phyloP scores from a whole-genome alignment of 2,888 invertebrate genomes.

The Lithophane socia region DNA sequence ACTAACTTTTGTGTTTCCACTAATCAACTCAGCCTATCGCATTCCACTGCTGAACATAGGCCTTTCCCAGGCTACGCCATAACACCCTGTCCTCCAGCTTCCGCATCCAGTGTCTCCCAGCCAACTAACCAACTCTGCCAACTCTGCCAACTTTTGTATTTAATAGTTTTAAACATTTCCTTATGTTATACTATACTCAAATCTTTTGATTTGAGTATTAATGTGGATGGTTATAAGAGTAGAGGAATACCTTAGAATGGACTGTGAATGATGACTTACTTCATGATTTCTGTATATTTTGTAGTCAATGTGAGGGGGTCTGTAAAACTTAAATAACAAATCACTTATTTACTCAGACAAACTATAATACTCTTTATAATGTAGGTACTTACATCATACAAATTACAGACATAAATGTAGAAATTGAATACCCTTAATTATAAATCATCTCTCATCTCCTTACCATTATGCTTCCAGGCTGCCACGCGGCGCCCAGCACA shows the following conservation, averaged over 20 bases:
- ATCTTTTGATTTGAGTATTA: neutral
- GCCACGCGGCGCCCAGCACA: constrained; percentile 84
- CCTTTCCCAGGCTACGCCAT: no score
- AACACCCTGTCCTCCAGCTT: no score
- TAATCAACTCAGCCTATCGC: no score
- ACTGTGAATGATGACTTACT: neutral
- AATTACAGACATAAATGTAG: neutral
- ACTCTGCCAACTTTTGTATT: neutral
- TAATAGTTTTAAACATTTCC: neutral
- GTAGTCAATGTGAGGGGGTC: neutral
- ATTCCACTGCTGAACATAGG: no score
- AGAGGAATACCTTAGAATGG: no score
- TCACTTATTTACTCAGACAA: no score
- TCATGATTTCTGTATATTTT: no score
- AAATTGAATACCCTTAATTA: neutral
- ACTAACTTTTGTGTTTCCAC: neutral
- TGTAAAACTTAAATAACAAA: no score
- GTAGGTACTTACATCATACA: neutral
- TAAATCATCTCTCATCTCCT: neutral
- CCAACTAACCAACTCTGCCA: no score
- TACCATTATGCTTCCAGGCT: constrained; percentile 75
- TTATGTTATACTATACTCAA: neutral
- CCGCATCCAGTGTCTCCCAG: no score
- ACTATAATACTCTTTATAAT: neutral
- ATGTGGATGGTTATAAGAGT: neutral